phyloP scores from a whole-genome alignment of 2,113 vertebrate species.

The Zeus faber region DNA sequence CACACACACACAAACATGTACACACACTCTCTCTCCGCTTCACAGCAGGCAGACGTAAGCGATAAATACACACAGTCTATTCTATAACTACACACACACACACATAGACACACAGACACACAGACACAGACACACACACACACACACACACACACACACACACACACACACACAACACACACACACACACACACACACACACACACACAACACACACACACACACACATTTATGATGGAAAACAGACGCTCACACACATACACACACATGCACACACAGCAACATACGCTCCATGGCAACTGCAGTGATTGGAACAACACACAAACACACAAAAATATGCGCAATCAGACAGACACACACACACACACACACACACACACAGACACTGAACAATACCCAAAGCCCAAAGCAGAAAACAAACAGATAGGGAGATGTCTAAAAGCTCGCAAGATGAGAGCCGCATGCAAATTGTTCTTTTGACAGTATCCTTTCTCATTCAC shows the following conservation, averaged over 20 bases:
- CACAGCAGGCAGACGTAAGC: too few relatives aligned
- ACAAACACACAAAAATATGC: neutral
- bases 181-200: slow-evolving; percentile 6
- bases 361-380: slow-evolving; percentile 22
- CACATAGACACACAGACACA: slow-evolving; percentile 4
- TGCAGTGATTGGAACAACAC: slow-evolving; percentile 1
- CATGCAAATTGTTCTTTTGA: slow-evolving; percentile 74
- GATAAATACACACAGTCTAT: too few relatives aligned
- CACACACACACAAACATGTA: slow-evolving; percentile 22
- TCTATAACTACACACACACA: too few relatives aligned
- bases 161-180: neutral
- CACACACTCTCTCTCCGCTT: too few relatives aligned
- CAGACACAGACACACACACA: slow-evolving; percentile 1
- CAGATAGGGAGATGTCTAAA: slow-evolving; percentile 64
- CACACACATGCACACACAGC: neutral
- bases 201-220: slow-evolving; percentile 19
- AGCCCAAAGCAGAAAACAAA: slow-evolving; percentile 62
- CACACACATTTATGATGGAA: too few relatives aligned
- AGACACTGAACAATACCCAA: slow-evolving; percentile 61
- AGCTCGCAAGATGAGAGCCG: slow-evolving; percentile 70
- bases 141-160: slow-evolving; percentile 5
- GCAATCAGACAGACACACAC: neutral
- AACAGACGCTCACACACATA: too few relatives aligned
- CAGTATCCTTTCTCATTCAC: slow-evolving; percentile 63
- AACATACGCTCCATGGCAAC: neutral